Evolutionary conservation across 1,140 invertebrate genomes (phyloP), one percentile per base, ranked within the genome.

Genomic region (Batillaria attramentaria): DNA sequence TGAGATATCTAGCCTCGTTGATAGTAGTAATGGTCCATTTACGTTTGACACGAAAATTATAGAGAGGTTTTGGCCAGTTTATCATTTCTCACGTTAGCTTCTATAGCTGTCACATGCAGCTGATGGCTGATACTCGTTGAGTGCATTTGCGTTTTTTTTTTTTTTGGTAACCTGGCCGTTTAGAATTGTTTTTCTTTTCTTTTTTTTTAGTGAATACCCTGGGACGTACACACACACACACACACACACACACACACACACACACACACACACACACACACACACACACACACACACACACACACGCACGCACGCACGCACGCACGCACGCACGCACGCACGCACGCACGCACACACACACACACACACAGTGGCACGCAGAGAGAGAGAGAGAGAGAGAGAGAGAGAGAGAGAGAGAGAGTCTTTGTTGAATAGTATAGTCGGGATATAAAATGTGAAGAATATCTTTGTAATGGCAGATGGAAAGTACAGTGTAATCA

Each of bases 301-400:
- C 20, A 3, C 28, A 35, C 3, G 33, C 28, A 35, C 57, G 24
- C 46, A 50, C 46, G 24, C 46, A 50, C 46, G 24, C 46, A 24
- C 46, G 24, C 46, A 24, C 24, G 46, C 46, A 24, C 46, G 24
- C 46, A 24, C 46, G 24, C 46, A 50, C 46, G 24, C 46, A 50
- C 46, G 24, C 46, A 24, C 46, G 24, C 57, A n/a, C 57, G 33
- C 57, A n/a, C 57, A 62, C 57, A 62, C 57, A 62, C 57, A n/a
- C 57, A 62, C 57, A 62, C 57, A 62, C 57, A 62, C 57, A 62
- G 6, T n/a, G 13, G 28, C 57, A 62, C 57, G 28, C 28, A 62
- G 75, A 65, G 24, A 68, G 28, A 77, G 5, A 43, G 31, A 46
- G 6, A 42, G 41, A 16, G 31, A n/a, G 24, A 68, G 0, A 68